Conservation (phyloP, 2,797 vertebrate species). For the Phaenicophaeus curvirostris region DNA sequence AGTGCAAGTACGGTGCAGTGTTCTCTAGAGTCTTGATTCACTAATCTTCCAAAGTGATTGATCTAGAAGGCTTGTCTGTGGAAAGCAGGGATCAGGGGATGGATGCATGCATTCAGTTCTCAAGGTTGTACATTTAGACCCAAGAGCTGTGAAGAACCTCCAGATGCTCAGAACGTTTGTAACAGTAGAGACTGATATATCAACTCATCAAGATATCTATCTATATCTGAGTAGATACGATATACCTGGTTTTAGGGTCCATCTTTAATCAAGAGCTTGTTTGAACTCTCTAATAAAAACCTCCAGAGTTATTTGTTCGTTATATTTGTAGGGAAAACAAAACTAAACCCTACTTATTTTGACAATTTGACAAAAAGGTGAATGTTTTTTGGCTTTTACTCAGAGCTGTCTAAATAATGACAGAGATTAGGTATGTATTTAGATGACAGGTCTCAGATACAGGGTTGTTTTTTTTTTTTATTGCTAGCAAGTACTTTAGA, state of each 20-base stretch:
- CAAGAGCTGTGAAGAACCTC: neutral
- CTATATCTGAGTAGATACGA: neutral
- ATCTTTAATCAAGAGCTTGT: neutral
- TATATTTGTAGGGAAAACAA: neutral
- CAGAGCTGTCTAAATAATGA: neutral
- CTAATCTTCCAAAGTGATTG: neutral
- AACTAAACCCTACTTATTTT: neutral
- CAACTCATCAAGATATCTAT: neutral
- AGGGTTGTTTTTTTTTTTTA: neutral
- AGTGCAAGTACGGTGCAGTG: neutral
- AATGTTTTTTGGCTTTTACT: neutral
- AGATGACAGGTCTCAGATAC: neutral
- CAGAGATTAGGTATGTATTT: neutral
- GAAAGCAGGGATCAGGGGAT: neutral
- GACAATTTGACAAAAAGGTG: neutral
- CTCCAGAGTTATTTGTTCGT: neutral
- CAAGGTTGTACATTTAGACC: neutral
- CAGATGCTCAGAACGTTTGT: neutral
- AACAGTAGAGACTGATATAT: neutral
- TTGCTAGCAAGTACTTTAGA: neutral
- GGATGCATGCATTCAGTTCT: neutral
- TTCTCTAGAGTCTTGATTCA: neutral
- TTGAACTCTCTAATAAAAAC: neutral
- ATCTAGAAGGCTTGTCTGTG: neutral
- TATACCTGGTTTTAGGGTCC: neutral